Evolutionary conservation across 2,888 invertebrate genomes (phyloP), one percentile per base, ranked within the genome.

Genomic region (Stenotaenia linearis): DNA sequence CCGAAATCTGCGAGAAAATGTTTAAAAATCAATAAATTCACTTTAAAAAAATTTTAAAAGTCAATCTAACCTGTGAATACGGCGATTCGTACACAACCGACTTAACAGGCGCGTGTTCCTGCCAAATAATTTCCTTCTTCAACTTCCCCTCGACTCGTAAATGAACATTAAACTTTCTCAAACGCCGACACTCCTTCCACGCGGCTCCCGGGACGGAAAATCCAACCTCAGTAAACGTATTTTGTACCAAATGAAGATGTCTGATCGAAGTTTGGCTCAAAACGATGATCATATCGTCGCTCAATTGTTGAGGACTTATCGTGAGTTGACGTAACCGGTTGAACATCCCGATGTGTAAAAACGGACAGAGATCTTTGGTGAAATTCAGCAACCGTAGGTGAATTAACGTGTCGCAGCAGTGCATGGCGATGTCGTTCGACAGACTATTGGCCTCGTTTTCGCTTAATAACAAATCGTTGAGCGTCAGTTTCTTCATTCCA

Each of bases 331-430:
- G 88, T 79, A 95, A 88, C 85, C 92, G 92, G 28, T 92, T 85
- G 85, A 95, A 94, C 32, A 92, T 90, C 0, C 92, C 92, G 30
- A 92, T 90, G 84, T 94, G 93, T 81, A 93, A 87, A 23, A 94
- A 87, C 35, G 92, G 91, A 83, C 91, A 92, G 75, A 89, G 89
- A 5, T 88, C 87, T 83, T 90, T 91, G 0, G 93, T 93, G 3
- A 92, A 89, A 85, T 95, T 94, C 7, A 93, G 89, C n/a, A 94
- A 84, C 80, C 90, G 89, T 28, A 95, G 86, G 1, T 89, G 88
- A 21, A 87, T 85, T 83, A 95, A 87, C 5, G 90, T 89, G 75
- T 90, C 88, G 79, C 90, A 90, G 83, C 92, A 91, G 75, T 89
- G 89, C 80, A 83, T 83, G 74, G 84, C 82, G 23, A 93, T 90